Percentiles rank a stretch among this genome's conserved stretches.
Conservation (phyloP, 2,797 vertebrate genomes). For the Tympanoctomys barrerae region DNA sequence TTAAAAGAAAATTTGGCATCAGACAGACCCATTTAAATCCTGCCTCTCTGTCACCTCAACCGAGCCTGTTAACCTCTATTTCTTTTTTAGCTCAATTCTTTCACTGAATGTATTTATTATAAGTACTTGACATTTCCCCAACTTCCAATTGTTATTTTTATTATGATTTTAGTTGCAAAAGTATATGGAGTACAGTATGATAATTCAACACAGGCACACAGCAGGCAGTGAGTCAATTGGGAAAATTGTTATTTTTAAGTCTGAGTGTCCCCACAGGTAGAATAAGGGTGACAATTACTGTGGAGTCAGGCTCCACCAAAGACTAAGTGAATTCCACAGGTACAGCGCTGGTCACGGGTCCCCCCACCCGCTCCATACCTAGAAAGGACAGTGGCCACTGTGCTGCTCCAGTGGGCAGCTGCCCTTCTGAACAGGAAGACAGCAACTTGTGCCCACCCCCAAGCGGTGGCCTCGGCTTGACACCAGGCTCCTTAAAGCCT, state of each 20-base stretch:
- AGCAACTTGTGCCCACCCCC: neutral
- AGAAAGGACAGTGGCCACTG: neutral
- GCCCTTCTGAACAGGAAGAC: neutral
- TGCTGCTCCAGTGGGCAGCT: neutral
- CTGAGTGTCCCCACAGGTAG: neutral
- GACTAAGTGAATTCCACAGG: neutral
- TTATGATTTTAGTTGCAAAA: neutral
- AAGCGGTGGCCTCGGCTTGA: neutral
- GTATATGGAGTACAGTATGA: neutral
- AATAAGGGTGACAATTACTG: neutral
- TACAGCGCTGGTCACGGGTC: neutral
- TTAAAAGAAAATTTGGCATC: neutral
- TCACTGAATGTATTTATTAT: neutral
- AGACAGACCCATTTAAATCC: neutral
- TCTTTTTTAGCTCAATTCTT: neutral
- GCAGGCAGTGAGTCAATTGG: neutral
- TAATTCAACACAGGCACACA: neutral
- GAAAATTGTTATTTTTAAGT: neutral
- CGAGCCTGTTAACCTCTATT: neutral
- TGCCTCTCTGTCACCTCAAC: neutral
- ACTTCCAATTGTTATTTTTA: neutral
- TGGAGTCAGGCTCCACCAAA: neutral
- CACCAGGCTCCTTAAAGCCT: neutral
- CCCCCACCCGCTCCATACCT: neutral
- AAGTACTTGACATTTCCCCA: neutral